Base-by-base conservation (phyloP, 2,797 vertebrate genomes). In the Pogonophryne albipinna region DNA sequence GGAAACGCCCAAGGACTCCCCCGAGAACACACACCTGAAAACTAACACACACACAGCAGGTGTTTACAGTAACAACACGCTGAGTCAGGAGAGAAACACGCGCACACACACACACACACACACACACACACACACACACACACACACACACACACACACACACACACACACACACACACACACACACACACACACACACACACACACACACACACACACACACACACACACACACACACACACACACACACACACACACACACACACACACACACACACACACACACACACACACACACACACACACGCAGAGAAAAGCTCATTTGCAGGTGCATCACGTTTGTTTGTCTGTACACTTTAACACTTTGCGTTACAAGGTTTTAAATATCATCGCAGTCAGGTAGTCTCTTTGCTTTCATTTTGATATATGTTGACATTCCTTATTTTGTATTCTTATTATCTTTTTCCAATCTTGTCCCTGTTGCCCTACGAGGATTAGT, bases 51-150 rank as follows among this genome's bases (percentile, higher is more conserved):
- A 80, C 78, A 20, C 75, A 80, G 85, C 85, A 90, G 87, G 87
- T 89, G 89, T 90, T 91, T 85, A 59, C 71, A 84, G 60, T 64
- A 19, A 68, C 75, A 78, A 90, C 84, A 82, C 11, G 83, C 81
- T 85, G 89, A 92, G 66, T 89, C 90, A 87, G 84, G 8, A 10
- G 52, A 53, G 15, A 75, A 44, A 49, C 16, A 0, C 53, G 69
- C 50, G 57, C 7, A 6, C 71, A 50, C 44, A 20, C 58, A 69
- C 45, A 31, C 13, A 3, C 5, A 71, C 16, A 60, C 53, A 72
- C 50, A 61, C 74, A 58, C 41, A 63, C 27, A 52, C 8, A 52
- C 20, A 23, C 56, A 68, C 10, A 1, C 31, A 5, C 71, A 50
- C 47, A 20, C 58, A 69, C 45, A 31, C 13, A 3, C 4, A 71